Percentiles rank a stretch among this genome's conserved stretches.
Conservation (phyloP, 1,140 invertebrate genomes). For the Centruroides vittatus region DNA sequence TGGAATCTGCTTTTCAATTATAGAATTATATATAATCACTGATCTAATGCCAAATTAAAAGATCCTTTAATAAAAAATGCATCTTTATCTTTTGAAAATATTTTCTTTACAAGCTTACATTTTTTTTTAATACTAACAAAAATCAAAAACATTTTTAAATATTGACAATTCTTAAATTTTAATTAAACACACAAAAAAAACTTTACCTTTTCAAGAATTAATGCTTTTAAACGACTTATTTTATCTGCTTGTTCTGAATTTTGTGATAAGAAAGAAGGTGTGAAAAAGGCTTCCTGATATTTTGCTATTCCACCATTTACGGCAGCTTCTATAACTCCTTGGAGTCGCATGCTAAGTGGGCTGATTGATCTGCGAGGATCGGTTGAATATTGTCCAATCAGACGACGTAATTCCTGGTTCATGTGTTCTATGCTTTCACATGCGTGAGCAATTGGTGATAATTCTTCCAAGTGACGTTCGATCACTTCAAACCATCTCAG, state of each 20-base stretch:
- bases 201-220: constrained; percentile 58
- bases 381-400: constrained; percentile 58
- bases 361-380: constrained; percentile 65
- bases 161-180: no score
- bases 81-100: no score
- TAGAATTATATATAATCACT: no score
- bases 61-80: no score
- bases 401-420: constrained; percentile 60
- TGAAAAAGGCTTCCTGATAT: constrained; percentile 85
- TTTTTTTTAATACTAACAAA: no score
- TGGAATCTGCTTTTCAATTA: no score
- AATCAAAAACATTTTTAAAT: no score
- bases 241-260: constrained; percentile 52
- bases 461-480: constrained; percentile 55
- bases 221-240: constrained; percentile 52
- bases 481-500: constrained; percentile 87
- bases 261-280: constrained; percentile 56
- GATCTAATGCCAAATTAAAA: no score
- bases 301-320: constrained; percentile 92
- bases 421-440: constrained; percentile 85
- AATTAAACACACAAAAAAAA: no score
- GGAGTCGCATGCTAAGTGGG: constrained; percentile 76
- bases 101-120: no score
- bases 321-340: constrained; percentile 84
- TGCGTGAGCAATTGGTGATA: constrained; percentile 81